Conservation (phyloP, 2,888 invertebrate genomes). For the Sympetrum striolatum region DNA sequence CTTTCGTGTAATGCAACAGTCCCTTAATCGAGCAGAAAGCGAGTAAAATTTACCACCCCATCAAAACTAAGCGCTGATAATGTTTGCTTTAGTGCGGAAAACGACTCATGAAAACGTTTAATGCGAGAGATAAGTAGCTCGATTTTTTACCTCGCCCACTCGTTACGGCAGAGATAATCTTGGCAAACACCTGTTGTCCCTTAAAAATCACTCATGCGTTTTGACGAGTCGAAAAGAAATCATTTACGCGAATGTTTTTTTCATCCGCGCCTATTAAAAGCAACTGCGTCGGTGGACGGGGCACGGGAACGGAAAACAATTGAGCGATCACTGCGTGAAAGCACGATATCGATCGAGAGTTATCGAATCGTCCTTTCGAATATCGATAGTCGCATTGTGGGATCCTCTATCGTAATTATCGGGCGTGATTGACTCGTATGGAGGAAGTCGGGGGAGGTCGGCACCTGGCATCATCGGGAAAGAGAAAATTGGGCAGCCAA, state of each 20-base stretch:
- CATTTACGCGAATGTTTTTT: not conserved
- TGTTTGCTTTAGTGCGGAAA: too few relatives aligned
- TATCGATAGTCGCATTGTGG: not conserved
- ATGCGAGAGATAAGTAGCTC: too few relatives aligned
- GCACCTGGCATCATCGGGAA: not conserved
- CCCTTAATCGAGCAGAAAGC: too few relatives aligned
- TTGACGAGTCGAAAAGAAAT: not conserved
- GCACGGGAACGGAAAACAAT: not conserved
- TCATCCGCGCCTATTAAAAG: not conserved
- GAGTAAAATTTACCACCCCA: too few relatives aligned
- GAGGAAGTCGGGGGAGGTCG: not conserved
- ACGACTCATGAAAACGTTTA: too few relatives aligned
- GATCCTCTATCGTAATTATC: not conserved
- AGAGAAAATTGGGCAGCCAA: conserved; percentile 18
- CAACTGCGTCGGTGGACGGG: not conserved
- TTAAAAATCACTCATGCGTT: not conserved
- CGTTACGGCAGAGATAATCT: not conserved
- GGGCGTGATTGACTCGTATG: not conserved
- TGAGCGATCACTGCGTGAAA: not conserved
- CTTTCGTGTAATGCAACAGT: too few relatives aligned
- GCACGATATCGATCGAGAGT: not conserved
- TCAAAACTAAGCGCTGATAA: too few relatives aligned
- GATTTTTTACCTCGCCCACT: not conserved
- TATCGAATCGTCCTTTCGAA: not conserved
- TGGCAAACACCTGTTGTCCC: not conserved